phyloP scores from a whole-genome alignment of 2,113 vertebrate species.

The Macroglossus sobrinus region DNA sequence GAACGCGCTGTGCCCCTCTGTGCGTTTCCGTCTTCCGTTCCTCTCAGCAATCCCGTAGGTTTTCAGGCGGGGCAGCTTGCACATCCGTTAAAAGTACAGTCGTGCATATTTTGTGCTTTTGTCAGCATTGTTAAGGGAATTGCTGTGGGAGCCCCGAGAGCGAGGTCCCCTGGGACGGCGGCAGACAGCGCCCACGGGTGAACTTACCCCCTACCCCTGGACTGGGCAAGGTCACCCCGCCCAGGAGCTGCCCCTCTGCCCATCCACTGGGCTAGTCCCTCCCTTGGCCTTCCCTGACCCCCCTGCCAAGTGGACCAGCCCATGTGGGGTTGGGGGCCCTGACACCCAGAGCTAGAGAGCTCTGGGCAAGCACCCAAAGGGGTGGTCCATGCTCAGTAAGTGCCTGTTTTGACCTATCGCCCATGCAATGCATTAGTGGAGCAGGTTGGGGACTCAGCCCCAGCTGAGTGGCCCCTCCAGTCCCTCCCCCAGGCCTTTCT shows the following conservation, averaged over 20 bases:
- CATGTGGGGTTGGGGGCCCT: too few relatives aligned
- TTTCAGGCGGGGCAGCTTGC: neutral
- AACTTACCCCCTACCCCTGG: neutral
- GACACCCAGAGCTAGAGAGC: neutral
- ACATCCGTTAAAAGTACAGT: neutral
- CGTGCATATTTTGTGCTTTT: neutral
- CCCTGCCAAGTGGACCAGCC: neutral
- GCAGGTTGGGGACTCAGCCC: neutral
- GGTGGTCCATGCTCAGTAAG: neutral
- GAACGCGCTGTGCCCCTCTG: neutral
- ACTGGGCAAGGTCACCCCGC: neutral
- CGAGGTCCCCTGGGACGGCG: accelerated
- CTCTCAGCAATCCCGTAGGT: neutral
- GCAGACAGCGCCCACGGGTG: neutral
- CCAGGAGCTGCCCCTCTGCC: accelerated
- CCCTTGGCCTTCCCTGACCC: neutral
- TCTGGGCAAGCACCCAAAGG: neutral
- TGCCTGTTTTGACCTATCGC: neutral
- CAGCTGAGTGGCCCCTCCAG: neutral
- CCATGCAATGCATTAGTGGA: accelerated
- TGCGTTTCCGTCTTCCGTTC: neutral
- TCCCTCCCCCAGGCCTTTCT: neutral
- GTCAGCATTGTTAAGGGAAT: too few relatives aligned
- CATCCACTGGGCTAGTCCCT: neutral
- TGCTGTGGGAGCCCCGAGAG: neutral